These are phyloP conservation scores for Labeo catla DNA, from an alignment of 2,113 vertebrate species.

Conservation along the genomic window DNA sequence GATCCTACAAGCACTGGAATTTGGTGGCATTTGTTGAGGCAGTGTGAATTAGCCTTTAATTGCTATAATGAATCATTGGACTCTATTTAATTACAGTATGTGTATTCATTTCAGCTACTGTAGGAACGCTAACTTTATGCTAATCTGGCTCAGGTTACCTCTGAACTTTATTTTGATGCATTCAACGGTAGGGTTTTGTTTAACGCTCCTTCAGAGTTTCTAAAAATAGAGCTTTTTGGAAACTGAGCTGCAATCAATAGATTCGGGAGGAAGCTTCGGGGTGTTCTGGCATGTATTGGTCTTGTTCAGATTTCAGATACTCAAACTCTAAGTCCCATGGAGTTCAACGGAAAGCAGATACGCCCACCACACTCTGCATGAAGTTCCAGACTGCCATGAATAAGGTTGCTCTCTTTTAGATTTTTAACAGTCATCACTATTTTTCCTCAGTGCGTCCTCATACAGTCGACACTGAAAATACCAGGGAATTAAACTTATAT, in stretches of 20 bases:
- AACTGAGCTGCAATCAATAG: slow-evolving; percentile 33
- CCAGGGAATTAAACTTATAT: neutral
- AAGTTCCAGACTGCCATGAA: neutral
- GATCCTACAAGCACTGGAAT: neutral
- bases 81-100: neutral
- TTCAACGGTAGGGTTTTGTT: neutral
- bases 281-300: slow-evolving; percentile 38
- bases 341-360: slow-evolving; percentile 11
- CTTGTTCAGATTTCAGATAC: slow-evolving; percentile 34
- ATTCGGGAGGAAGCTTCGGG: slow-evolving; percentile 19
- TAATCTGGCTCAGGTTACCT: neutral
- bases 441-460: neutral
- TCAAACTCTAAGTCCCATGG: slow-evolving; percentile 25
- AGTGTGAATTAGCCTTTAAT: neutral
- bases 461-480: neutral
- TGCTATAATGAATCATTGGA: slow-evolving; percentile 1
- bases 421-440: neutral
- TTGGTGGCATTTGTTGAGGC: slow-evolving; percentile 5
- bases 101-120: neutral
- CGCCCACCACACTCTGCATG: neutral
- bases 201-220: neutral
- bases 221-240: slow-evolving; percentile 10
- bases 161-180: neutral
- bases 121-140: neutral
- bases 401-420: neutral